Base-by-base conservation (phyloP, 1,140 invertebrate genomes). In the Bombus fervidus region DNA sequence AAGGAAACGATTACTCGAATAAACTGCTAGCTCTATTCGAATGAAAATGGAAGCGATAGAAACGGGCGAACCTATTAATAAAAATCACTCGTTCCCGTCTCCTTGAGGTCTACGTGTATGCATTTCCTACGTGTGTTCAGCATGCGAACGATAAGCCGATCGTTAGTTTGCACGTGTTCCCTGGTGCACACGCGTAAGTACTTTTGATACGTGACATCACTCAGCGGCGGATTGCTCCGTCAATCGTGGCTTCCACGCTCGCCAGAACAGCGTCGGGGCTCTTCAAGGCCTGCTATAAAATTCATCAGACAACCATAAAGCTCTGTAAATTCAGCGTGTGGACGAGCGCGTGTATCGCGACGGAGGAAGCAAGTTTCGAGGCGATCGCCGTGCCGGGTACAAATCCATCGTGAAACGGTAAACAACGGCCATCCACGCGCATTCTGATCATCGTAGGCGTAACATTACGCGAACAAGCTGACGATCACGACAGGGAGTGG, bases 141-240 rank as follows among this genome's bases (percentile, higher is more conserved):
- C 53, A 86, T 89, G 77, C 87, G 72, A 89, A 89, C 81, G 88
- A 83, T 86, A 89, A 86, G 76, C 43, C 66, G 87, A 89, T 89
- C 73, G 88, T 89, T 77, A 53, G 62, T 83, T 89, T 66, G 76
- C 84, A 83, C 88, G 81, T 89, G 88, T 80, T 78, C 57, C 28
- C 34, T 18, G 31, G 66, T 64, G 43, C 43, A 34, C 57, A 77
- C 75, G 73, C 43, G 57, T 73, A n/a, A 39, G 18, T 76, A 90
- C 88, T 90, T 89, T 75, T 85, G 82, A 90, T 90, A 87, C 89
- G 89, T 90, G 89, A 90, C 88, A 90, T 90, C 88, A 90, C 85
- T 86, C 43, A 71, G 74, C 37, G 53, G 39, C 57, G 41, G 64
- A 53, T 43, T 43, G 39, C 68, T 57, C 53, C 62, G 47, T 59